Evolutionary conservation across 23 tunicate genomes (phyloP), one percentile per base, ranked within the genome.

Genomic region (Trididemnum clinides): DNA sequence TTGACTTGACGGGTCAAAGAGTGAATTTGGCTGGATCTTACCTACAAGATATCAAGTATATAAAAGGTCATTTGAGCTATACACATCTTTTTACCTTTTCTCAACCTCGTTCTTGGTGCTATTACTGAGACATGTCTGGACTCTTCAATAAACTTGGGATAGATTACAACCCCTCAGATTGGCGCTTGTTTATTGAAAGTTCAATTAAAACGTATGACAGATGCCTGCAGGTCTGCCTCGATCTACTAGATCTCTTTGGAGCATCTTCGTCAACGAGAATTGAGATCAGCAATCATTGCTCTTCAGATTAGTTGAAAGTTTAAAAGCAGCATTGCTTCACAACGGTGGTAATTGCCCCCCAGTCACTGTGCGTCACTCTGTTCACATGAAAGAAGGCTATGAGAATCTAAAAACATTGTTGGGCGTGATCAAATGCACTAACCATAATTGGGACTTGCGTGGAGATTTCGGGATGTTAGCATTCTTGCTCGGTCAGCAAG

Each of bases 331-430:
- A 44, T 44, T 44, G 54, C 54, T 44, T 44, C 54, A 44, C 54
- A 44, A 44, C 15, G 15, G 71, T 6, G n/a, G 6, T n/a, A 63
- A 63, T n/a, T 63, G 12, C n/a, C 7, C 19, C 12, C 6, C 71
- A 63, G 23, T 12, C 6, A 5, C 23, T 63, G 71, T 63, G 71
- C n/a, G 71, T 63, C 23, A 63, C 23, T 63, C 23, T 63, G 23
- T 63, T 15, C 71, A 63, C 71, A n/a, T 63, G 71, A 63, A 63
- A 63, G 19, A 63, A 63, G 19, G n/a, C 12, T 63, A 63, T 63
- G 71, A 63, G 6, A 63, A 15, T 63, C 21, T 25, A 10, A n/a
- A 63, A 63, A n/a, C 71, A 63, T 63, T 63, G 71, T 63, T 63
- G 28, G 71, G n/a, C 71, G n/a, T 63, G 71, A 63, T 63, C 71